Conservation (phyloP, 2,797 vertebrate genomes). For the Argya squamiceps region DNA sequence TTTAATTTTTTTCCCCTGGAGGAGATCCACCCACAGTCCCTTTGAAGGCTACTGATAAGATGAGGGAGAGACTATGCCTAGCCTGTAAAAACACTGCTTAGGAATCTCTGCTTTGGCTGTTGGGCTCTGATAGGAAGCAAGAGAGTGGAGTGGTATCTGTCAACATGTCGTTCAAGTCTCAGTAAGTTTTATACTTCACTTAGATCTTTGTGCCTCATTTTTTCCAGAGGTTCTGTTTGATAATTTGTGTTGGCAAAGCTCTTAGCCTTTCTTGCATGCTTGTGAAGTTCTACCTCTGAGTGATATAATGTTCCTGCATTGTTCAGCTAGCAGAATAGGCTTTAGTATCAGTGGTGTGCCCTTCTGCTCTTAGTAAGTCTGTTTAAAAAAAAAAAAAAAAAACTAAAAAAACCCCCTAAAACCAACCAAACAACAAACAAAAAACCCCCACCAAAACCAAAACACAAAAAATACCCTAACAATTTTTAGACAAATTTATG, state of each 20-base stretch:
- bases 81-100: constrained; percentile 45
- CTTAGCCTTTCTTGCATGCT: constrained; percentile 6
- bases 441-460: background rate
- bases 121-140: constrained; percentile 42
- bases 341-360: background rate
- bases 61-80: constrained; percentile 16
- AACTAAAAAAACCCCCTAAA: too few relatives aligned
- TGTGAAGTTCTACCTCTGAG: background rate
- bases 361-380: background rate
- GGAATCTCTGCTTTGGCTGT: constrained; percentile 25
- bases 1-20: background rate
- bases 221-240: constrained; percentile 54
- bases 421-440: too few relatives aligned
- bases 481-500: background rate
- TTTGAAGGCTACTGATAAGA: constrained; percentile 65
- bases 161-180: constrained; percentile 45
- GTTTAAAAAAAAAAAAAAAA: background rate
- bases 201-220: constrained; percentile 47
- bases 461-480: background rate
- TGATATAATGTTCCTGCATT: background rate
- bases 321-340: background rate
- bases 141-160: constrained; percentile 63
- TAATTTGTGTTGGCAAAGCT: constrained; percentile 50
- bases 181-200: constrained; percentile 25
- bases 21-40: constrained; percentile 50